Conservation (phyloP, 1,140 invertebrate species). For the Chymomyza costata region DNA sequence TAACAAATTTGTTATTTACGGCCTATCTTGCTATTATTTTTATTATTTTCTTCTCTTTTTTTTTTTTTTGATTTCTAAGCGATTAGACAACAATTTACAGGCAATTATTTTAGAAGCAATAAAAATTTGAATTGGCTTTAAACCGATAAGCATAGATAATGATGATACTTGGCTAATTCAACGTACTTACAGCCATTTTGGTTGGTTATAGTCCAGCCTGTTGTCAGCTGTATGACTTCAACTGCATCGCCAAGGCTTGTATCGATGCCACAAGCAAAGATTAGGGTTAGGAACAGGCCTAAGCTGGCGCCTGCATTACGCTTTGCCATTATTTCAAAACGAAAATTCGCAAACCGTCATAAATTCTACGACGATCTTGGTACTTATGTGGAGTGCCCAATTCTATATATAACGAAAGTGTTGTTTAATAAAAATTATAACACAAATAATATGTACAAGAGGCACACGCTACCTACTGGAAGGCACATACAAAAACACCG, state of each 20-base stretch:
- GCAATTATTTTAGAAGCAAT: background rate
- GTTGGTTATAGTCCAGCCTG: constrained; percentile 54
- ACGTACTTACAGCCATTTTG: constrained; percentile 58
- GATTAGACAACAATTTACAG: constrained; percentile 3
- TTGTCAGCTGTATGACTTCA: constrained; percentile 46
- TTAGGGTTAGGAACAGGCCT: constrained; percentile 9
- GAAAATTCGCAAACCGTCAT: constrained; percentile 2
- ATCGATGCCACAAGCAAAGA: constrained; percentile 12
- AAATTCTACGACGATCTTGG: too few species aligned
- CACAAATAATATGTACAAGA: constrained; percentile 7
- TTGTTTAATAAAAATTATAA: constrained; percentile 10
- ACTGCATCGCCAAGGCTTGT: constrained; percentile 45
- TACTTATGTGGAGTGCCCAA: constrained; percentile 1
- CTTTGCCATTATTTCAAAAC: constrained; percentile 12
- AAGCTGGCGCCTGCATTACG: constrained; percentile 4
- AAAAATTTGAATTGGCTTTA: too few species aligned
- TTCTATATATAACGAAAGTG: constrained; percentile 20
- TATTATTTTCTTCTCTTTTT: too few species aligned
- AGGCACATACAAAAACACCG: background rate
- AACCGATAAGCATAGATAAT: background rate
- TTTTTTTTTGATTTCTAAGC: background rate
- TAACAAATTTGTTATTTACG: constrained; percentile 26
- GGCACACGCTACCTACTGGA: too few species aligned
- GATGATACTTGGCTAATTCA: too few species aligned
- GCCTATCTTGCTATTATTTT: constrained; percentile 11